Evolutionary conservation across 1,140 invertebrate genomes (phyloP), one percentile per base, ranked within the genome.

Genomic region (Ips typographus): DNA sequence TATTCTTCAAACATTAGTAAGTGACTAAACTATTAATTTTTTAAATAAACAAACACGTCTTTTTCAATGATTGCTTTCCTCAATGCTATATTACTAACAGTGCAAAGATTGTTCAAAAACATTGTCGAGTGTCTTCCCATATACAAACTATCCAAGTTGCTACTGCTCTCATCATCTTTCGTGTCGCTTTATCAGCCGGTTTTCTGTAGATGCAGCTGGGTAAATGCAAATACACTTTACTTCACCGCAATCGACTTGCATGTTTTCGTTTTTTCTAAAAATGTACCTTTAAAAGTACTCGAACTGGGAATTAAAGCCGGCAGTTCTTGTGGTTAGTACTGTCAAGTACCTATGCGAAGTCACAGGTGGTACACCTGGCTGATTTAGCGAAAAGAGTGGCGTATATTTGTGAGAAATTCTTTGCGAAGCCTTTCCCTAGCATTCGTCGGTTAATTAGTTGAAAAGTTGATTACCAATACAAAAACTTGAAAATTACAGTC

Each of bases 121-220:
- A 38, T 8, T 7, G 4, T 55, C 2, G 2, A 2, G 3, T 58
- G 39, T 58, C 7, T 58, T 58, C 56, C 6, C 6, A 3, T n/a
- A 58, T 40, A 58, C 37, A 37, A 58, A 58, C 2, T 40, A 6
- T 58, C 40, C 40, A 58, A 53, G 36, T 5, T 53, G 22, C 22
- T 58, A 58, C 4, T 2, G 37, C 37, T 55, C 37, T 55, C 4
- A 22, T 5, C 52, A 22, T 55, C 8, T 5, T 6, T 2, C n/a
- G n/a, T n/a, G n/a, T 55, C 36, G 52, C 37, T 55, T 55, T n/a
- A 22, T 22, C 36, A 41, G 40, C 57, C 6, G 59, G 42, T 61
- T 47, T 43, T 37, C 4, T 61, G 59, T 61, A 61, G n/a, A 61
- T 47, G 59, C 59, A 61, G 59, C 59, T 61, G 59, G 59, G 47